These are phyloP conservation scores for Drosophila neonasuta DNA, from an alignment of 2,888 invertebrate genomes.

Conservation along the genomic window DNA sequence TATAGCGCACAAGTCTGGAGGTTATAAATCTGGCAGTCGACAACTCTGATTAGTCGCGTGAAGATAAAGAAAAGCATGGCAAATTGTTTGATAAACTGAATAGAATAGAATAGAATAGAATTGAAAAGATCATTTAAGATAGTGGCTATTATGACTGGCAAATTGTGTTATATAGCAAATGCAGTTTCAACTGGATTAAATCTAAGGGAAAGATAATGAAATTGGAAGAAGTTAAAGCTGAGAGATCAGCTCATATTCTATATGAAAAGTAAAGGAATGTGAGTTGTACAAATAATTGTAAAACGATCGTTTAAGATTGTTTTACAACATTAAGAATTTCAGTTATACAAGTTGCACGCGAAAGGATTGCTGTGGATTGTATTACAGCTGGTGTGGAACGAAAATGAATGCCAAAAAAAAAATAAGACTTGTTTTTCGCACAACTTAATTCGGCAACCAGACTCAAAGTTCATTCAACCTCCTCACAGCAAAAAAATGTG, in stretches of 20 bases:
- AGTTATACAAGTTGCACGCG: background rate
- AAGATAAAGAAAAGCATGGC: conserved; percentile 5
- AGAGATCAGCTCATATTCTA: background rate
- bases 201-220: background rate
- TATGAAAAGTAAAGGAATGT: too few species aligned
- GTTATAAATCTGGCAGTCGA: conserved; percentile 12
- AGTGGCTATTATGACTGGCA: background rate
- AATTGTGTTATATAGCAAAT: background rate
- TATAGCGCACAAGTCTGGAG: background rate
- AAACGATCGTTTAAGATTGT: background rate
- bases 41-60: conserved; percentile 1
- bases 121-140: conserved; percentile 3
- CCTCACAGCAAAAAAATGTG: conserved; percentile 26
- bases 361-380: background rate
- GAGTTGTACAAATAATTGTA: background rate
- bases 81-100: background rate
- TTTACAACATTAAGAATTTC: conserved; percentile 1
- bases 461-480: conserved; percentile 58
- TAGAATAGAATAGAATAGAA: background rate
- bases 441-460: conserved; percentile 3
- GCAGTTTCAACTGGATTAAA: background rate
- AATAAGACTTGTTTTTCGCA: conserved; percentile 4
- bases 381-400: conserved; percentile 8
- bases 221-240: background rate
- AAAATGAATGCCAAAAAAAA: background rate